Conservation (phyloP, 2,113 vertebrate species). For the Alexandromys fortis region DNA sequence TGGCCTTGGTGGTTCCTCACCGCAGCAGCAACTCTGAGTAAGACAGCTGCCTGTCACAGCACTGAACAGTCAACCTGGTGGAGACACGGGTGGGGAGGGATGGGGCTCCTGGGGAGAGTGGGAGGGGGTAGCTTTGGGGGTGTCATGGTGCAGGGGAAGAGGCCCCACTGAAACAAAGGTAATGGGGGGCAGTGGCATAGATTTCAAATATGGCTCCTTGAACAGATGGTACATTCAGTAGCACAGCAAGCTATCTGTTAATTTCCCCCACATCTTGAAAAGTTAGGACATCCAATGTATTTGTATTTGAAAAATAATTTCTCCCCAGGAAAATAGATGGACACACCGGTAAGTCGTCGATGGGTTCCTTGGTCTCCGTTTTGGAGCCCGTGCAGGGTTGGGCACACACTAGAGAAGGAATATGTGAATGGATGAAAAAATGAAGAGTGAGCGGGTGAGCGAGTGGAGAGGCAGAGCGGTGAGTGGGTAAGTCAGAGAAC, state of each 20-base stretch:
- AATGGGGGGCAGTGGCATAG: background rate
- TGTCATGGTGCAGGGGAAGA: too few relatives aligned
- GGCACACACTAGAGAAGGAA: background rate
- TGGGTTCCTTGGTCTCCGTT: background rate
- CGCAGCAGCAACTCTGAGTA: background rate
- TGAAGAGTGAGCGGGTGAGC: background rate
- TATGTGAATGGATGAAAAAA: background rate
- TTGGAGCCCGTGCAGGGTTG: background rate
- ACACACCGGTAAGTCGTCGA: accelerated
- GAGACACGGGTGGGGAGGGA: background rate
- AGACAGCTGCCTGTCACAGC: background rate
- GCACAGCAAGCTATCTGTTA: background rate
- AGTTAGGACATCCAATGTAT: background rate
- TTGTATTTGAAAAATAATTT: background rate
- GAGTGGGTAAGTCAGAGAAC: background rate
- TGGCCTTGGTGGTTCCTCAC: background rate
- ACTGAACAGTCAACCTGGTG: too few relatives aligned
- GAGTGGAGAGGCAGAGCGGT: background rate
- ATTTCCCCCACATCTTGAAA: background rate
- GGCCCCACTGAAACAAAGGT: background rate
- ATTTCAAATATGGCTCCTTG: background rate
- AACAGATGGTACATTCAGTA: background rate
- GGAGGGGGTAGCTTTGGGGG: background rate
- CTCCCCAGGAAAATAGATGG: background rate
- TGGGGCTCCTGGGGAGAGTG: accelerated